Base-by-base conservation (phyloP, 2,888 invertebrate species). In the Erebia aethiops region DNA sequence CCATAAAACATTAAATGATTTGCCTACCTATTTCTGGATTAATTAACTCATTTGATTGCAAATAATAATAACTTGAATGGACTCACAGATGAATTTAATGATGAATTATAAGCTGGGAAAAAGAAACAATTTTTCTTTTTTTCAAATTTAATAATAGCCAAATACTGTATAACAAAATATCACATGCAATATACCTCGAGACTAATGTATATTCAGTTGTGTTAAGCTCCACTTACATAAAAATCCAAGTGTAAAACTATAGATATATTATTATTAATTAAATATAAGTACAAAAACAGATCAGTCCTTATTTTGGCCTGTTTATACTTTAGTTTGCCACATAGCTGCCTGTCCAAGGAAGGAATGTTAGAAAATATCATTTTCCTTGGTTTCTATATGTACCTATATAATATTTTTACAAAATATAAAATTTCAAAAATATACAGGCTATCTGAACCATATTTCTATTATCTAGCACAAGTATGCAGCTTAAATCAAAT, bases 131-230 rank as follows among this genome's bases (percentile, higher is more conserved):
- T 18, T 21, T 10, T 67, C 54, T 14, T 16, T 16, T 65, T 75
- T 75, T 68, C 74, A 71, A 60, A 66, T 71, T 74, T 72, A 69
- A 72, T 72, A 71, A 68, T 68, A 77, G 70, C 62, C 71, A 61
- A 71, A 60, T 68, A 70, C 26, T 66, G 65, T 64, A 51, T 51
- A 35, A 62, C 64, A 74, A 67, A 65, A 72, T 75, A 76, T 77
- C 75, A 75, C 76, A 74, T 71, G 73, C 13, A 67, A 64, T 65
- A 69, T 58, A 65, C 43, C 51, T 68, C 52, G 51, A 71, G 70
- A 71, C 58, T 67, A 51, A 66, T 46, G 61, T 18, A 62, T n/a
- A 60, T 26, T 46, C 51, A 57, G 51, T 52, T 41, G 14, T 49
- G 16, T 49, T 41, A 70, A 21, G 21, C 46, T 62, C 18, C 46